These are phyloP conservation scores for Apamea epomidion DNA, from an alignment of 2,888 invertebrate genomes.

Conservation along the genomic window DNA sequence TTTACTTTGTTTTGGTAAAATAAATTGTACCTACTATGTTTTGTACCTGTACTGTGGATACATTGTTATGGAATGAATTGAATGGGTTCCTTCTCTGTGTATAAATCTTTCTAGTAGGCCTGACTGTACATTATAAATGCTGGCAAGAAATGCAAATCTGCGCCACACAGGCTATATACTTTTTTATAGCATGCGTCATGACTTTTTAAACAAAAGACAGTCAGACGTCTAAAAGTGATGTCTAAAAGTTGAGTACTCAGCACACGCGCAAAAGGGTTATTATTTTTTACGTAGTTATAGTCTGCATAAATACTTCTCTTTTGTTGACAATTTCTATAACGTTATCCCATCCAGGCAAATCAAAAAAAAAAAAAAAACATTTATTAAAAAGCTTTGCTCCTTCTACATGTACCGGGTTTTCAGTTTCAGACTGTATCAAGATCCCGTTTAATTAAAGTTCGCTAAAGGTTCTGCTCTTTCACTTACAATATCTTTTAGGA, in stretches of 20 bases:
- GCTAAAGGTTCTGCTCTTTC: constrained; percentile 1
- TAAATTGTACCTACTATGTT: no score
- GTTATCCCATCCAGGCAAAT: neutral
- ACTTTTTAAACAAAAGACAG: constrained; percentile 3
- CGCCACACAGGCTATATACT: neutral
- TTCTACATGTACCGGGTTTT: neutral
- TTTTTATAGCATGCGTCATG: neutral
- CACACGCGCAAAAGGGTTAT: neutral
- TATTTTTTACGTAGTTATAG: neutral
- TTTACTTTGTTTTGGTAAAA: no score
- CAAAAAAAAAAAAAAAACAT: neutral
- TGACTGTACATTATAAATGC: no score
- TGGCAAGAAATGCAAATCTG: neutral
- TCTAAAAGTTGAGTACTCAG: neutral
- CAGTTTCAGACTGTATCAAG: constrained; percentile 1
- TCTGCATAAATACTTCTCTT: neutral
- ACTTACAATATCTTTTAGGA: neutral
- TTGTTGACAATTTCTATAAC: no score
- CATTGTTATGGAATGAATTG: no score
- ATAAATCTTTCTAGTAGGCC: no score
- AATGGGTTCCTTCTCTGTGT: neutral
- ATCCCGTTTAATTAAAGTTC: constrained; percentile 24
- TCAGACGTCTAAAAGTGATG: neutral
- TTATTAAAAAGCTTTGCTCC: neutral
- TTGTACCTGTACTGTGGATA: no score